Conservation (phyloP, 2,888 invertebrate species). For the Dicyrtomina minuta region DNA sequence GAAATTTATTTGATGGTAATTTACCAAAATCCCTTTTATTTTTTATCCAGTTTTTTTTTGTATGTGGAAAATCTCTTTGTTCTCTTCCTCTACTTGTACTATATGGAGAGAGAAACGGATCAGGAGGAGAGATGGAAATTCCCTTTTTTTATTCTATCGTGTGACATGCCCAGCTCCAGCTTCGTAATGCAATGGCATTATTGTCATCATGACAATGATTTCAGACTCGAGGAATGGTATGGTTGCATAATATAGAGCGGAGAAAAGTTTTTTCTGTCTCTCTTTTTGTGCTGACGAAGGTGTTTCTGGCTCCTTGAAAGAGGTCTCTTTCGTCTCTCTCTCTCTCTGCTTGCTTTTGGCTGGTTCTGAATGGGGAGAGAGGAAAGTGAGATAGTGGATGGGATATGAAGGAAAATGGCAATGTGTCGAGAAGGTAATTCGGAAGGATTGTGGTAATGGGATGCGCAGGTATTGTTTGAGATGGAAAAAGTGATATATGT, state of each 20-base stretch:
- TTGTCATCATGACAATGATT: too few species aligned
- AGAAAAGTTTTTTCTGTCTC: too few species aligned
- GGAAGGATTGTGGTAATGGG: slow-evolving; percentile 42
- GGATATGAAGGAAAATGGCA: slow-evolving; percentile 28
- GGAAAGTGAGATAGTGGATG: slow-evolving; percentile 18
- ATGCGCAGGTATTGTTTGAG: slow-evolving; percentile 44
- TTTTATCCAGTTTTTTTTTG: too few species aligned
- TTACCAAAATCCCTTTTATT: too few species aligned
- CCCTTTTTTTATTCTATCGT: too few species aligned
- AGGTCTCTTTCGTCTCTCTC: too few species aligned
- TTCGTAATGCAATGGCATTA: too few species aligned
- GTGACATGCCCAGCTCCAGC: too few species aligned
- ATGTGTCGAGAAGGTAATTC: slow-evolving; percentile 24
- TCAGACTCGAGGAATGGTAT: neutral
- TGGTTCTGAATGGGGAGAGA: neutral
- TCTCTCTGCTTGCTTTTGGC: too few species aligned
- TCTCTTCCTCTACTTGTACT: neutral
- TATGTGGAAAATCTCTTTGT: neutral
- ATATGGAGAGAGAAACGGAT: neutral
- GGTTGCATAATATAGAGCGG: neutral
- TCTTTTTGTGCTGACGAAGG: slow-evolving; percentile 9
- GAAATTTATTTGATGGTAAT: too few species aligned
- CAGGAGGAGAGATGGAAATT: too few species aligned
- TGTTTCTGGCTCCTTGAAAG: neutral
- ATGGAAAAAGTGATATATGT: slow-evolving; percentile 48